Percentiles rank a stretch among this genome's conserved stretches.
Conservation (phyloP, 64 coral and sea anemone genomes). For the Porites lutea region DNA sequence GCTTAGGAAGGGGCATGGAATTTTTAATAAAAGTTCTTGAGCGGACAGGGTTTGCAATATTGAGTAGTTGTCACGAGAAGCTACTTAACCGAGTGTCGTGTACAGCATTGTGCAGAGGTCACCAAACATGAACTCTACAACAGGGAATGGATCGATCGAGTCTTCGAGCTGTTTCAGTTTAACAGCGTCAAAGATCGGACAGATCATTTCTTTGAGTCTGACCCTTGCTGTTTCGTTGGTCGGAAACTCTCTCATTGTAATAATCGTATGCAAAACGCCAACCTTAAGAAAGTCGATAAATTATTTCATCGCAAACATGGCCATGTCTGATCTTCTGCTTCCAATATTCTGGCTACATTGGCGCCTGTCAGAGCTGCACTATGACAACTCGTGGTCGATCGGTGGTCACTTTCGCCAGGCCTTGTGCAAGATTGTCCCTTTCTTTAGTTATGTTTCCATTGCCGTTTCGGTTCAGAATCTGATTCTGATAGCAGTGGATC, state of each 20-base stretch:
- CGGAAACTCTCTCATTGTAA: not conserved
- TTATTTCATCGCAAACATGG: slow-evolving; percentile 12
- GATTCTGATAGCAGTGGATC: slow-evolving; percentile 4
- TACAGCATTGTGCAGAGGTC: too few relatives aligned
- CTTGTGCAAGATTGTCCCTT: not conserved
- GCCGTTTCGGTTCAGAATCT: not conserved
- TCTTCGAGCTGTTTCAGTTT: too few relatives aligned
- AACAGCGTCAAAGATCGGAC: too few relatives aligned
- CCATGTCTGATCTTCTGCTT: not conserved
- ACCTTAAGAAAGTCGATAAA: not conserved
- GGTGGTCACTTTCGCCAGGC: not conserved
- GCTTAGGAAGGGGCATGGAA: too few relatives aligned
- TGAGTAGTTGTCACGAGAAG: too few relatives aligned
- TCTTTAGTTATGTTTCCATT: not conserved
- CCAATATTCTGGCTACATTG: not conserved
- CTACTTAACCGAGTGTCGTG: too few relatives aligned
- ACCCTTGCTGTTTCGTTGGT: not conserved
- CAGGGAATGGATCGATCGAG: too few relatives aligned
- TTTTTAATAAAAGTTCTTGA: too few relatives aligned
- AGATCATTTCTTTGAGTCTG: too few relatives aligned
- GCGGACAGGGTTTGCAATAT: too few relatives aligned
- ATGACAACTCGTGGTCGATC: not conserved
- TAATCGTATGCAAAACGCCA: not conserved
- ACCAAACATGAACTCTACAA: too few relatives aligned
- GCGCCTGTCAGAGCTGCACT: not conserved